A percentile compares a stretch with the other conserved stretches of the same genome.
phyloP scores from a whole-genome alignment of 2,797 vertebrate species.

The Limosa lapponica region DNA sequence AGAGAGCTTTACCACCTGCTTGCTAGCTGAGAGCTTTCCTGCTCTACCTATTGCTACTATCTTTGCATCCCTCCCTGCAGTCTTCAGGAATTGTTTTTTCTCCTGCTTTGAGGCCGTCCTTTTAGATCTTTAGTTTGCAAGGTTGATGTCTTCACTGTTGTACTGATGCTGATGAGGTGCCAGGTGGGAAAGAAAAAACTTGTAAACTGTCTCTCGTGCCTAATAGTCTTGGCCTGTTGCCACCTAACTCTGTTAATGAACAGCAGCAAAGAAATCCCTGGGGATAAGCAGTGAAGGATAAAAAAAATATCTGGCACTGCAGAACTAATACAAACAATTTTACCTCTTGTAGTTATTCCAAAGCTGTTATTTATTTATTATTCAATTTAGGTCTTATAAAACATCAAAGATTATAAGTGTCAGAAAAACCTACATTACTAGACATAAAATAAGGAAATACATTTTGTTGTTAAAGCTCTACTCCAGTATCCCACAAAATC shows the following conservation, averaged over 20 bases:
- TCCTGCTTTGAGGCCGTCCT: not conserved
- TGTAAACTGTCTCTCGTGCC: not conserved
- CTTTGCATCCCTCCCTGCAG: not conserved
- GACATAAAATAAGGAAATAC: not conserved
- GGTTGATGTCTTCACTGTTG: not conserved
- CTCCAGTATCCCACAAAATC: not conserved
- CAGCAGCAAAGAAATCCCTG: not conserved
- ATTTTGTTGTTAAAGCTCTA: not conserved
- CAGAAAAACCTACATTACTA: not conserved
- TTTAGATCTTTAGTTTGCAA: not conserved
- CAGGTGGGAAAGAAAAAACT: not conserved
- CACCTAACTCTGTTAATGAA: not conserved
- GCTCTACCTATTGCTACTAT: not conserved
- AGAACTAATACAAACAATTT: not conserved
- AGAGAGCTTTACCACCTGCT: not conserved
- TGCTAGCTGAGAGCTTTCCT: not conserved
- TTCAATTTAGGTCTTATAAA: not conserved
- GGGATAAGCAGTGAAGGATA: not conserved
- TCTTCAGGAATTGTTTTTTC: not conserved
- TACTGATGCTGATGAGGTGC: not conserved
- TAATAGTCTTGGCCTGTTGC: not conserved
- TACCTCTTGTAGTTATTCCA: not conserved
- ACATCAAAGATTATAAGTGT: not conserved
- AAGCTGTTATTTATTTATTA: not conserved
- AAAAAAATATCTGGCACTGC: not conserved